Evolutionary conservation across 1,140 invertebrate genomes (phyloP), one percentile per base, ranked within the genome.

Genomic region (Thaumetopoea pityocampa): DNA sequence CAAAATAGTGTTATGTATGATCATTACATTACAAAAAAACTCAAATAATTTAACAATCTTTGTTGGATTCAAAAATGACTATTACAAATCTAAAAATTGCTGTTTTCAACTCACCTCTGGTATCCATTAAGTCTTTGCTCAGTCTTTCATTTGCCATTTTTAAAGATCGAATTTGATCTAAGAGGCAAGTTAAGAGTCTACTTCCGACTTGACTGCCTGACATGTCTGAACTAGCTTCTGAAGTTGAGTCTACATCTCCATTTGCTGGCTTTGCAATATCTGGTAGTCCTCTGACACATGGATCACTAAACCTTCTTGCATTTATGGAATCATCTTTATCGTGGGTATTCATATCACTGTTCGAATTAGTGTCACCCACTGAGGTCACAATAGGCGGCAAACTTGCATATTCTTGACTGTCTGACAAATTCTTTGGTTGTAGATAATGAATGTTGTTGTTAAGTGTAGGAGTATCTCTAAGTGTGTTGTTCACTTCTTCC

Each of bases 141-240:
- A 86, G 64, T 67, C 74, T 79, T 54, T 81, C 77, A 68, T 86
- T 86, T 27, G 67, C 60, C 16, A 70, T 55, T 57, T 86, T 86
- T 6, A 86, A 51, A 15, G 71, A 55, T 35, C 72, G 52, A 51
- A 86, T 86, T 57, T 86, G 85, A 46, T 86, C 85, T 22, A 86
- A 51, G 16, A 86, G 68, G 49, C 74, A 85, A 36, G 70, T 67
- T 15, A 86, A 41, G 10, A 86, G 50, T 20, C 77, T 63, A 36
- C 70, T 82, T 4, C 83, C 82, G 26, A 82, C 60, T 44, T 85
- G 73, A 54, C 76, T 80, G 1, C 63, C 79, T 5, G 80, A 80
- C 10, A 74, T 22, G 7, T 61, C 68, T 8, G 84, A 85, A 41
- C 67, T 66, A 14, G 59, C 52, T 23, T 81, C 80, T n/a, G 78